A percentile compares a stretch with the other conserved stretches of the same genome.
phyloP scores from a whole-genome alignment of 2,888 invertebrate genomes.

The Ferdinandea cuprea region DNA sequence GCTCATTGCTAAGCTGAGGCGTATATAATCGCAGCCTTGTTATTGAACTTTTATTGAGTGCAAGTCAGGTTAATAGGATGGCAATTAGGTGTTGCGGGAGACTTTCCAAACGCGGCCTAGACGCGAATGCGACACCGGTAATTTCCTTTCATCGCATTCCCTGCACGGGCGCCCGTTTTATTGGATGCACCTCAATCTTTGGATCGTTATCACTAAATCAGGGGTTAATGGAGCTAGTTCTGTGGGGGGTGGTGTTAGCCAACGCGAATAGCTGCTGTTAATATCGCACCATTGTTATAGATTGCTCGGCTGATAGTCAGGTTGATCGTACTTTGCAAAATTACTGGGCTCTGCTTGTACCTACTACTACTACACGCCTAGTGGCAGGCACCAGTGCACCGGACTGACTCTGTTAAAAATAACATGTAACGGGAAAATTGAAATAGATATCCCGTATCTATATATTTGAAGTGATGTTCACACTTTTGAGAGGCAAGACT shows the following conservation, averaged over 20 bases:
- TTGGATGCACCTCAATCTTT: slow-evolving; percentile 62
- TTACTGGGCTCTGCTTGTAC: slow-evolving; percentile 9
- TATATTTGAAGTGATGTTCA: slow-evolving; percentile 57
- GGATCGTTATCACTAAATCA: slow-evolving; percentile 75
- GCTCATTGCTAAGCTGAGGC: slow-evolving; percentile 32
- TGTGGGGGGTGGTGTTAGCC: neutral
- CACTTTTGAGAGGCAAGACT: slow-evolving; percentile 61
- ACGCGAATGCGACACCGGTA: slow-evolving; percentile 70
- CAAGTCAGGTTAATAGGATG: slow-evolving; percentile 74
- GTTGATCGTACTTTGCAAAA: slow-evolving; percentile 56
- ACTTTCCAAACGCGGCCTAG: slow-evolving; percentile 67
- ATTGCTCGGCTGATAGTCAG: slow-evolving; percentile 47
- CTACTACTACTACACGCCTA: too few relatives aligned
- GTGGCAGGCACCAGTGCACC: slow-evolving; percentile 3
- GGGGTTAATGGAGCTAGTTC: slow-evolving; percentile 63
- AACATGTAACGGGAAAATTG: slow-evolving; percentile 63
- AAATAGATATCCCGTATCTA: slow-evolving; percentile 37
- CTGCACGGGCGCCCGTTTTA: neutral
- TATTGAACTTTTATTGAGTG: slow-evolving; percentile 75
- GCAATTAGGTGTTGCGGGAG: slow-evolving; percentile 74
- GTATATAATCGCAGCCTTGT: slow-evolving; percentile 67
- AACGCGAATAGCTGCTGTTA: slow-evolving; percentile 32
- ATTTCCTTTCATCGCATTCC: slow-evolving; percentile 72
- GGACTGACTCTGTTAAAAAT: too few relatives aligned
- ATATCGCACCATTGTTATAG: slow-evolving; percentile 60